Evolutionary conservation across 1,140 invertebrate species (phyloP).

Genomic region (Drosophila virilis): DNA sequence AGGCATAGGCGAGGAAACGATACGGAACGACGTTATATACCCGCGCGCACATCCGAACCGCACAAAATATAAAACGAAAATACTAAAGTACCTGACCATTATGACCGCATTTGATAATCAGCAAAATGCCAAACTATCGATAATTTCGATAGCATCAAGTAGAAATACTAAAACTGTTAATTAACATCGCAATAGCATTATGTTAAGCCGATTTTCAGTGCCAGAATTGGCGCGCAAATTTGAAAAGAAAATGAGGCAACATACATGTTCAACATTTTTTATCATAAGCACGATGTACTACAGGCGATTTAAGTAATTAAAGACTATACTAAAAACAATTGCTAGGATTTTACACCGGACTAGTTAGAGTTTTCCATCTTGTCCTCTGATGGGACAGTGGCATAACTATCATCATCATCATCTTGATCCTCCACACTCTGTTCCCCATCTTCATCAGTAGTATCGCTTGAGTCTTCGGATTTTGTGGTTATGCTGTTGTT

Average conservation of each 20-base stretch:
- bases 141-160: neutral
- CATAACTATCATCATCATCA: constrained; percentile 6
- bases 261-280: neutral
- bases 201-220: neutral
- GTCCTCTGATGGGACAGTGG: neutral
- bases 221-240: neutral
- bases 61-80: constrained; percentile 27
- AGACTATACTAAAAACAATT: constrained; percentile 21
- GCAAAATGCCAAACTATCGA: neutral
- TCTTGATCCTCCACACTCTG: constrained; percentile 4
- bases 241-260: neutral
- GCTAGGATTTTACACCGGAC: neutral
- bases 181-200: neutral
- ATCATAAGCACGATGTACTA: neutral
- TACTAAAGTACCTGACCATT: neutral
- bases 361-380: constrained; percentile 24
- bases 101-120: constrained; percentile 6
- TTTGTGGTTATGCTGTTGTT: neutral
- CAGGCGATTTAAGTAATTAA: constrained; percentile 10
- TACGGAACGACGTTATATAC: constrained; percentile 18
- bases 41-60: constrained; percentile 41
- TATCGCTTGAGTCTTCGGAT: neutral
- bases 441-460: neutral
- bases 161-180: constrained; percentile 7
- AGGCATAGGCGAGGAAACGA: constrained; percentile 12